phyloP scores from a whole-genome alignment of 1,140 invertebrate species.

The Psilanteris sp. region DNA sequence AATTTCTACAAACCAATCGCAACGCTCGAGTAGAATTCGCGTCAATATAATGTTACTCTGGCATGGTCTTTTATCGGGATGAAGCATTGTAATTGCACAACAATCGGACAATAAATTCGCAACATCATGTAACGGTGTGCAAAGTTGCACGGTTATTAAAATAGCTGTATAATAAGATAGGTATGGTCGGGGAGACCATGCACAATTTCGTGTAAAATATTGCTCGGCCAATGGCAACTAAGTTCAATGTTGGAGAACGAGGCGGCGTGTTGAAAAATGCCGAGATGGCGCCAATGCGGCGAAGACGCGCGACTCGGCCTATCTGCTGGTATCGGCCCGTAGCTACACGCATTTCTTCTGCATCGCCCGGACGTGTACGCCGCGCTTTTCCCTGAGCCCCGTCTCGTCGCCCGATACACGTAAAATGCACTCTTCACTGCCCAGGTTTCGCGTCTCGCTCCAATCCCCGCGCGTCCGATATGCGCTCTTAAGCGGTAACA shows the following conservation, averaged over 20 bases:
- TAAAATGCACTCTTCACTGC: slow-evolving; percentile 26
- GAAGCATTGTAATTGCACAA: slow-evolving; percentile 48
- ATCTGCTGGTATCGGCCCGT: slow-evolving; percentile 28
- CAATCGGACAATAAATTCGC: slow-evolving; percentile 53
- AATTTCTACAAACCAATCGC: no score
- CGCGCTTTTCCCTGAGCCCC: slow-evolving; percentile 9
- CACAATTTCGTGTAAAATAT: slow-evolving; percentile 56
- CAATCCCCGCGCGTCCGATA: slow-evolving; percentile 10
- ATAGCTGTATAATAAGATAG: slow-evolving; percentile 59
- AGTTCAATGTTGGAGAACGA: slow-evolving; percentile 50
- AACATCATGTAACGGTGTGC: slow-evolving; percentile 45
- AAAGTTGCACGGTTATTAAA: slow-evolving; percentile 53
- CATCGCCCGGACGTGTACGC: slow-evolving; percentile 5
- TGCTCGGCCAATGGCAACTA: slow-evolving; percentile 47
- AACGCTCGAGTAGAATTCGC: no score
- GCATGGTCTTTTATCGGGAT: neutral
- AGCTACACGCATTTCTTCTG: slow-evolving; percentile 44
- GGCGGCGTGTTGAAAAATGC: slow-evolving; percentile 38
- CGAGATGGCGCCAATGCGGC: slow-evolving; percentile 58
- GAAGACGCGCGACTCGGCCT: slow-evolving; percentile 28
- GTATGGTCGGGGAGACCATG: slow-evolving; percentile 21
- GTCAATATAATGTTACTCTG: no score
- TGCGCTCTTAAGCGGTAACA: slow-evolving; percentile 7
- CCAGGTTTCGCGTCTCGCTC: slow-evolving; percentile 33
- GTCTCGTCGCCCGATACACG: slow-evolving; percentile 21